These are phyloP conservation scores for Rhopalosiphum maidis DNA, from an alignment of 1,140 invertebrate species.

Conservation along the genomic window DNA sequence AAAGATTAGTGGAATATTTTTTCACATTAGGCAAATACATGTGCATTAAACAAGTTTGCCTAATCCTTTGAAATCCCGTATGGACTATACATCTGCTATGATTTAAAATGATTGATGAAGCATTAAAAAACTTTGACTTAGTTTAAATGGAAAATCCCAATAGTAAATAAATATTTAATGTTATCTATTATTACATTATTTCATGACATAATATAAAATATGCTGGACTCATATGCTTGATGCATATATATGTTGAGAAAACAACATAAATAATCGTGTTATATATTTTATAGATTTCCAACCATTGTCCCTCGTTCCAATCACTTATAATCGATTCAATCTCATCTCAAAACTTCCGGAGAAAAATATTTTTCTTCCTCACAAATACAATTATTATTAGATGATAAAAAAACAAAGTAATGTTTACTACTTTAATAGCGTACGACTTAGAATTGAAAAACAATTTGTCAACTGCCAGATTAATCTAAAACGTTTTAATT, in stretches of 20 bases:
- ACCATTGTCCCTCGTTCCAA: not conserved
- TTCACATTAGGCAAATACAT: not conserved
- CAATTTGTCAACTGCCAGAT: not conserved
- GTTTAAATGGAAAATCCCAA: not conserved
- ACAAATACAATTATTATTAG: not conserved
- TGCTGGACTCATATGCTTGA: not conserved
- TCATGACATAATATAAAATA: not conserved
- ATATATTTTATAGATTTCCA: slow-evolving; percentile 9
- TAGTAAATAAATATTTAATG: not conserved
- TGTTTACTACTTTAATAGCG: not conserved
- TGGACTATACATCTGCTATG: too few species aligned
- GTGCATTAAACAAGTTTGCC: too few species aligned
- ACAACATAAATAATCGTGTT: not conserved
- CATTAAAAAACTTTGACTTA: not conserved
- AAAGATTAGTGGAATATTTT: not conserved
- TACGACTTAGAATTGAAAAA: not conserved
- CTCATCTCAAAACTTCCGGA: not conserved
- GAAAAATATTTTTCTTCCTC: not conserved
- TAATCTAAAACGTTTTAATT: not conserved
- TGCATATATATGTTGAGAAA: not conserved
- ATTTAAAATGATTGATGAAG: too few species aligned
- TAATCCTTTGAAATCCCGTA: too few species aligned
- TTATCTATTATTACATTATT: not conserved
- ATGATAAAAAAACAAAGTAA: not conserved
- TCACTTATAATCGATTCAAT: not conserved